These are phyloP conservation scores for Cirrhinus mrigala DNA, from an alignment of 2,797 vertebrate species.

Conservation along the genomic window DNA sequence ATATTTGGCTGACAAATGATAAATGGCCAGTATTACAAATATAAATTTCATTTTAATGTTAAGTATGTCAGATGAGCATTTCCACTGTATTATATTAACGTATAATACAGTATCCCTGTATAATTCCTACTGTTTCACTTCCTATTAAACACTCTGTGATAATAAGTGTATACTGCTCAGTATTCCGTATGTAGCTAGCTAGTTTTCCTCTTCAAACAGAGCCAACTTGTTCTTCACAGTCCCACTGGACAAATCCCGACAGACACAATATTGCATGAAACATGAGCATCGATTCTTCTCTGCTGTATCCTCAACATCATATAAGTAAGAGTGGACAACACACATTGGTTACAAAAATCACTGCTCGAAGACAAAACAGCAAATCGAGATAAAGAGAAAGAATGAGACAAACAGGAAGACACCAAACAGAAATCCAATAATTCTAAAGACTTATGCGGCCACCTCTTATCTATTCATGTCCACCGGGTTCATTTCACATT, in stretches of 20 bases:
- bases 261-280: neutral
- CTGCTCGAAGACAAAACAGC: conserved; percentile 36
- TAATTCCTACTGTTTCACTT: neutral
- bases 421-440: conserved; percentile 61
- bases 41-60: neutral
- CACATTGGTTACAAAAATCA: conserved; percentile 38
- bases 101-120: neutral
- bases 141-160: neutral
- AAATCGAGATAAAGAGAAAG: conserved; percentile 27
- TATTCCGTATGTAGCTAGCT: conserved; percentile 6
- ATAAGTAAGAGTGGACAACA: neutral
- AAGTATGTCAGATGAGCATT: neutral
- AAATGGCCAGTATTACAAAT: neutral
- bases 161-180: neutral
- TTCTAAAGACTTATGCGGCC: conserved; percentile 46
- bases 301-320: conserved; percentile 8
- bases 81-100: neutral
- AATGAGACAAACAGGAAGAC: conserved; percentile 36
- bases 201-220: neutral
- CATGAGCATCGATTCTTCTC: neutral
- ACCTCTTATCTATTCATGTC: conserved; percentile 47
- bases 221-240: neutral
- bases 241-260: conserved; percentile 15
- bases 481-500: conserved; percentile 59
- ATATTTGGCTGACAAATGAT: neutral